phyloP scores from a whole-genome alignment of 2,113 vertebrate species.

The Megaceryle torquata region DNA sequence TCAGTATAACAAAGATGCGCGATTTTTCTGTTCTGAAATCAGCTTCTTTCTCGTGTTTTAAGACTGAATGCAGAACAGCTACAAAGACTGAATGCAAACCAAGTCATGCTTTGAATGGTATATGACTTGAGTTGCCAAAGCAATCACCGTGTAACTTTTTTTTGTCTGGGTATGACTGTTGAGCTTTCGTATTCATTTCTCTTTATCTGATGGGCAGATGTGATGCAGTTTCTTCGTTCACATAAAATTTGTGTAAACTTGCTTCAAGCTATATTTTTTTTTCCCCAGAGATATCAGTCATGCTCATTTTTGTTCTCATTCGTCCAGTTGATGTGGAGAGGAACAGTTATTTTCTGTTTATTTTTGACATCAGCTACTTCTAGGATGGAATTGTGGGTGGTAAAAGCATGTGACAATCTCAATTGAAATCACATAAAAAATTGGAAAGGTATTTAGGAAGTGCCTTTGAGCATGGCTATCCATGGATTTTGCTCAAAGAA shows the following conservation, averaged over 20 bases:
- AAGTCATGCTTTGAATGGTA: background rate
- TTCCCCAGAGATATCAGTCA: background rate
- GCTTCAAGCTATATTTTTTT: background rate
- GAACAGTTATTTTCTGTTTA: background rate
- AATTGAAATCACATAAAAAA: background rate
- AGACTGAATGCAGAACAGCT: background rate
- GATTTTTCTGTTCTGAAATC: background rate
- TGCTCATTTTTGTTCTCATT: background rate
- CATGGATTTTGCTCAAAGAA: background rate
- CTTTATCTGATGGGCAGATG: background rate
- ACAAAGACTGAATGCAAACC: background rate
- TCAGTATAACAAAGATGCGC: fast-evolving
- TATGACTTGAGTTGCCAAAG: background rate
- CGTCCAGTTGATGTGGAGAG: background rate
- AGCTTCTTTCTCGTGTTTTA: background rate
- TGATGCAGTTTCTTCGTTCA: background rate
- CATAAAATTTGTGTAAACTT: background rate
- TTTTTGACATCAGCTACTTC: background rate
- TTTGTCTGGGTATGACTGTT: background rate
- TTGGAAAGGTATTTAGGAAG: background rate
- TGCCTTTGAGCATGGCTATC: background rate
- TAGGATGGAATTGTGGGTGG: background rate
- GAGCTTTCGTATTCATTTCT: background rate
- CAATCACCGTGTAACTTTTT: background rate
- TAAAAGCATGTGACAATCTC: background rate